Evolutionary conservation across 2,888 invertebrate species (phyloP).

Genomic region (Branchipolynoe longqiensis): DNA sequence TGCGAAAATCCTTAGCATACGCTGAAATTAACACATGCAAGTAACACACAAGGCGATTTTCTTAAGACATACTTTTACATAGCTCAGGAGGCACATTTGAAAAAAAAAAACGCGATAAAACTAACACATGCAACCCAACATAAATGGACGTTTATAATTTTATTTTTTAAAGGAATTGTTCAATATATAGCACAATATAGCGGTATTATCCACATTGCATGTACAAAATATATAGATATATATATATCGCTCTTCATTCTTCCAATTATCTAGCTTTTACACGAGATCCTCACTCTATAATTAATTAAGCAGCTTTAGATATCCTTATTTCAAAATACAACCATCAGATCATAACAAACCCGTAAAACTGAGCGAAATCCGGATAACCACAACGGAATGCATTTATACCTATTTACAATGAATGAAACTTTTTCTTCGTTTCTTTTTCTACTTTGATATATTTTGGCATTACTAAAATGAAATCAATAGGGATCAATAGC

Average conservation of each 20-base stretch:
- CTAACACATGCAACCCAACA: neutral
- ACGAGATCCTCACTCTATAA: neutral
- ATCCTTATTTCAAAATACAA: neutral
- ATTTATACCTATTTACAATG: too few relatives aligned
- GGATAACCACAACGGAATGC: too few relatives aligned
- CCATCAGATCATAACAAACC: neutral
- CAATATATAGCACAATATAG: slow-evolving; percentile 23
- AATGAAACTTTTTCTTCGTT: too few relatives aligned
- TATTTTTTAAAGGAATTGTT: slow-evolving; percentile 18
- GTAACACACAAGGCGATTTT: too few relatives aligned
- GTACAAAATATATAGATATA: slow-evolving; percentile 18
- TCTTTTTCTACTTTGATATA: too few relatives aligned
- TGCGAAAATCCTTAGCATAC: too few relatives aligned
- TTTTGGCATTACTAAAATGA: too few relatives aligned
- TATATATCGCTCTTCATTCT: neutral
- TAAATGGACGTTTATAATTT: neutral
- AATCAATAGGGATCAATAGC: slow-evolving; percentile 39
- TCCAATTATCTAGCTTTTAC: neutral
- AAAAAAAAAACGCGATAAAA: neutral
- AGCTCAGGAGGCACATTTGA: slow-evolving; percentile 45
- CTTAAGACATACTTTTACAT: too few relatives aligned
- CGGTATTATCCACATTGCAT: neutral
- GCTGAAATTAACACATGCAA: too few relatives aligned
- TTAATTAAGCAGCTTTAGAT: neutral
- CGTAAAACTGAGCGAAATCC: too few relatives aligned